Percentiles rank a stretch among this genome's conserved stretches.
phyloP scores from a whole-genome alignment of 2,888 invertebrate genomes.

The Polyommatus icarus region DNA sequence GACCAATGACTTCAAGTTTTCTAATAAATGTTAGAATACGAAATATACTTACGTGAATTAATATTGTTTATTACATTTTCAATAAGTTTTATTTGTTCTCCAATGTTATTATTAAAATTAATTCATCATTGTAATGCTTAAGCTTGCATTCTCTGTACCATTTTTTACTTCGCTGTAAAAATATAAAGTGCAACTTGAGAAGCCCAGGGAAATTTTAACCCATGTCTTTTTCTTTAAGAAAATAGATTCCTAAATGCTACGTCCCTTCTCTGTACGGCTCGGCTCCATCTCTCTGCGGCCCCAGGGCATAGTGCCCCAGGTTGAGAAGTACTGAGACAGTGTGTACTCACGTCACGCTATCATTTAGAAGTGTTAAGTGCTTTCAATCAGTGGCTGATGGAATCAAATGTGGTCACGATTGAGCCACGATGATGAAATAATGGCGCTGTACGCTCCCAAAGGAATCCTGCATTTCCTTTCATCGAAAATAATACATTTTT shows the following conservation, averaged over 20 bases:
- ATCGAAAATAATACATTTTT: background rate
- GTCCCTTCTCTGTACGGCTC: background rate
- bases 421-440: background rate
- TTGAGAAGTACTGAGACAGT: background rate
- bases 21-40: background rate
- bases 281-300: background rate
- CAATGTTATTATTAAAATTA: no score
- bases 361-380: conserved; percentile 64
- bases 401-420: background rate
- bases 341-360: conserved; percentile 48
- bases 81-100: no score
- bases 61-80: no score
- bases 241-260: no score
- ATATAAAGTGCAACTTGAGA: no score
- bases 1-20: background rate
- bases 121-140: no score
- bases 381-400: conserved; percentile 49
- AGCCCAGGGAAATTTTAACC: no score
- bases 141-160: no score
- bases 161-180: no score
- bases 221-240: no score
- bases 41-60: no score
- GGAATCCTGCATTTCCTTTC: background rate
- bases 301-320: background rate
- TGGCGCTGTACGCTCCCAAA: background rate